phyloP scores from a whole-genome alignment of 2,888 invertebrate species.

The Eupeodes luniger region DNA sequence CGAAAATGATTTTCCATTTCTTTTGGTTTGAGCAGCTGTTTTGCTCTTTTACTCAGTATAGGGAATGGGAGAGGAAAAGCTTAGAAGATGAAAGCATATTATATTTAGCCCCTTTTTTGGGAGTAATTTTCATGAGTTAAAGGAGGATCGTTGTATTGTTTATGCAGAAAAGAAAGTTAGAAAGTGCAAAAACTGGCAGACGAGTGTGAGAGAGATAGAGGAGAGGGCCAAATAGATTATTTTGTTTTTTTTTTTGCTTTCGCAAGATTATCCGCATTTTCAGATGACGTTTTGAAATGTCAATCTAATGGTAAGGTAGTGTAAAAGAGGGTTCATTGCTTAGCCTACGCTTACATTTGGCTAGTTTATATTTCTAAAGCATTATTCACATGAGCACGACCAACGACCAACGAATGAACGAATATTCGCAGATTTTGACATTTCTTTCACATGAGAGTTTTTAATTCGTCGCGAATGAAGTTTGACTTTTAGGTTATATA shows the following conservation, averaged over 20 bases:
- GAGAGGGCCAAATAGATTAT: conserved; percentile 48
- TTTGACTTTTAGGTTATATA: too few relatives aligned
- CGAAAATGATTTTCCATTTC: conserved; percentile 64
- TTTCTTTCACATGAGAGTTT: too few relatives aligned
- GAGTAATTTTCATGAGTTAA: conserved; percentile 33
- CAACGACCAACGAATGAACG: too few relatives aligned
- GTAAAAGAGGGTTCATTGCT: too few relatives aligned
- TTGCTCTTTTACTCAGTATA: conserved; percentile 44
- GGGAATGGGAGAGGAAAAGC: too few relatives aligned
- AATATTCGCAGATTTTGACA: too few relatives aligned
- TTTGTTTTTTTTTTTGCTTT: conserved; percentile 50
- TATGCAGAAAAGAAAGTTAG: conserved; percentile 74
- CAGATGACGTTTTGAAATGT: conserved; percentile 44
- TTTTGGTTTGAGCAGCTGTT: conserved; percentile 46
- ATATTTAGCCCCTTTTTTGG: conserved; percentile 29
- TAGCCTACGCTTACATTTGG: too few relatives aligned
- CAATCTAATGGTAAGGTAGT: conserved; percentile 8
- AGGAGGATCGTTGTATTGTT: conserved; percentile 33
- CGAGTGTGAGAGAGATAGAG: conserved; percentile 1
- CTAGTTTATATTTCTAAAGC: too few relatives aligned
- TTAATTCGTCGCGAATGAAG: too few relatives aligned
- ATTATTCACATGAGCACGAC: too few relatives aligned
- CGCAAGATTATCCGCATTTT: conserved; percentile 37
- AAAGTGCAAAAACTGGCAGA: conserved; percentile 50
- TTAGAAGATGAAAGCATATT: conserved; percentile 11